These are phyloP conservation scores for Aphidius gifuensis DNA, from an alignment of 1,140 invertebrate genomes.

Conservation along the genomic window DNA sequence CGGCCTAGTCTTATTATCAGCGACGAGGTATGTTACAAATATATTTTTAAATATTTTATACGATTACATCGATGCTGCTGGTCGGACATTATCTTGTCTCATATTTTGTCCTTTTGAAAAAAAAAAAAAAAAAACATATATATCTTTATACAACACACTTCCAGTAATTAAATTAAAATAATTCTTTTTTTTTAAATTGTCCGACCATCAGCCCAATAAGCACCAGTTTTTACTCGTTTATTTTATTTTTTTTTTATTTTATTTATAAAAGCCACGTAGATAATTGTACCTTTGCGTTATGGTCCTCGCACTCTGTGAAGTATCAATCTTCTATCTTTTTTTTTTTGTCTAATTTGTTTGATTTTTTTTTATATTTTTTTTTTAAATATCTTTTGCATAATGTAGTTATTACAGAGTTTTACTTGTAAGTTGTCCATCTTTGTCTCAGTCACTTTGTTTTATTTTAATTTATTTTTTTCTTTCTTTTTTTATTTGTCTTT, in stretches of 20 bases:
- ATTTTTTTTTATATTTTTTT: conserved; percentile 6
- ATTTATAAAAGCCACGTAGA: conserved; percentile 20
- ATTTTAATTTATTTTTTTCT: neutral
- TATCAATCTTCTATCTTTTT: conserved; percentile 15
- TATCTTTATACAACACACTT: neutral
- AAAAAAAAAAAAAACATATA: neutral
- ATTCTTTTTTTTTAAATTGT: neutral
- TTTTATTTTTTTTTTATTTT: neutral
- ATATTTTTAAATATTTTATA: conserved; percentile 10
- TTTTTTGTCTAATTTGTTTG: conserved; percentile 11
- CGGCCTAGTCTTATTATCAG: conserved; percentile 86
- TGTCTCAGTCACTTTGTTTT: neutral
- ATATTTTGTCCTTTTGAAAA: conserved; percentile 5
- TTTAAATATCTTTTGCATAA: conserved; percentile 11
- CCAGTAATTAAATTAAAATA: neutral
- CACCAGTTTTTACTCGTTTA: neutral
- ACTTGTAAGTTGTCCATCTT: neutral
- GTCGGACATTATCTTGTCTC: conserved; percentile 10
- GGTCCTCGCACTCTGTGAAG: conserved; percentile 19
- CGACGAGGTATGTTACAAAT: conserved; percentile 75
- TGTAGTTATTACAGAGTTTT: conserved; percentile 2
- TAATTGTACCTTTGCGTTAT: conserved; percentile 20
- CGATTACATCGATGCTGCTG: conserved; percentile 11
- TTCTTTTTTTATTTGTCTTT: conserved; percentile 16
- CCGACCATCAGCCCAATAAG: neutral